Conservation (phyloP, 2,888 invertebrate genomes). For the Yponomeuta evonymella region DNA sequence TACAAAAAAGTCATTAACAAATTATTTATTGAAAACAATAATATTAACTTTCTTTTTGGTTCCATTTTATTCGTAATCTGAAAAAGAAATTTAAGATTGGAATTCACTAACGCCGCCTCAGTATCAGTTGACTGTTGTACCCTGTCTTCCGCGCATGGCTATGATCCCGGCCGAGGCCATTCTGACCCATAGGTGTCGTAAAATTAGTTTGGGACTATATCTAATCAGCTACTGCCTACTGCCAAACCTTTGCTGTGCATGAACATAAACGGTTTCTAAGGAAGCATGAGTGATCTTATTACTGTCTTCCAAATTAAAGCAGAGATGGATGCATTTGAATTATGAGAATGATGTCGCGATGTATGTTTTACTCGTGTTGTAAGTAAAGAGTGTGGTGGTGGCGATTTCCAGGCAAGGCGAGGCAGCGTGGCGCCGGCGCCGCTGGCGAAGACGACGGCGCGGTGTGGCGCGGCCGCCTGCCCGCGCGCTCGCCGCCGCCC, state of each 20-base stretch:
- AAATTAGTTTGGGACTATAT: background rate
- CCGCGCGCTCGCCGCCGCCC: conserved; percentile 58
- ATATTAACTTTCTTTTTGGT: too few relatives aligned
- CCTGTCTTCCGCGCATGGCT: background rate
- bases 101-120: background rate
- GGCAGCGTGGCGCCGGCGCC: conserved; percentile 36
- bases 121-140: background rate
- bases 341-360: background rate
- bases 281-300: background rate
- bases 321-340: background rate
- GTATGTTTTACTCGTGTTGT: background rate
- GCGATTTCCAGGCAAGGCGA: conserved; percentile 56
- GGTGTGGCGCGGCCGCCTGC: conserved; percentile 57
- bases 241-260: conserved; percentile 1
- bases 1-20: too few relatives aligned
- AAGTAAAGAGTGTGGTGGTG: background rate
- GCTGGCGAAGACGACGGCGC: conserved; percentile 23
- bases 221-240: background rate
- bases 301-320: background rate
- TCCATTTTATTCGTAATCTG: too few relatives aligned
- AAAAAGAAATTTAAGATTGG: background rate
- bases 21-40: too few relatives aligned
- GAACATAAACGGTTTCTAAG: background rate
- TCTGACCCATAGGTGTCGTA: background rate
- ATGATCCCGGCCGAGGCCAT: background rate